Evolutionary conservation across 2,113 vertebrate species (phyloP).

Genomic region (Clupea harengus): DNA sequence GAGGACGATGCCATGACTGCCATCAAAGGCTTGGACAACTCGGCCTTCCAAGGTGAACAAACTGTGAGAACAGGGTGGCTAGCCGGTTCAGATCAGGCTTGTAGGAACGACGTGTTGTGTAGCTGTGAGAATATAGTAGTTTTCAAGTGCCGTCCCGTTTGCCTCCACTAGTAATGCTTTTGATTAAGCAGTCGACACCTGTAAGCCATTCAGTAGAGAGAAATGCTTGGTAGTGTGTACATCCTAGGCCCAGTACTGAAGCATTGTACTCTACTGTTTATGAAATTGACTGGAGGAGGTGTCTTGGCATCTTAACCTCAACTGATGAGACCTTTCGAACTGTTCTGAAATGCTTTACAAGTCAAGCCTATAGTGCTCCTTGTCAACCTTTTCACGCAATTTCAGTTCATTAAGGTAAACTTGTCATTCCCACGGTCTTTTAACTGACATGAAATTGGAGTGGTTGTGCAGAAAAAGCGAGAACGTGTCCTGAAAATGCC

Average conservation of each 20-base stretch:
- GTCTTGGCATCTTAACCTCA: background rate
- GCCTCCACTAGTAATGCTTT: background rate
- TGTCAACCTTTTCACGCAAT: background rate
- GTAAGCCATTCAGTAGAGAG: background rate
- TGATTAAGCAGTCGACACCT: background rate
- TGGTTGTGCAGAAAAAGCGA: conserved; percentile 44
- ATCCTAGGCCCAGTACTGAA: background rate
- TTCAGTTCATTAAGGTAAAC: background rate
- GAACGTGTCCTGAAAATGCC: conserved; percentile 67
- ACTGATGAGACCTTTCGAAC: conserved; percentile 21
- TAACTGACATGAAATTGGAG: conserved; percentile 10
- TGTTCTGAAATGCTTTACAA: background rate
- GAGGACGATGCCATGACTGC: conserved; percentile 90
- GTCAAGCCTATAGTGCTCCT: background rate
- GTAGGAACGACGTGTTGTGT: background rate
- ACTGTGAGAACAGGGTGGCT: conserved; percentile 41
- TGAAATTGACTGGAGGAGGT: background rate
- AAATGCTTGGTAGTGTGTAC: background rate
- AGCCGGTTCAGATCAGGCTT: background rate
- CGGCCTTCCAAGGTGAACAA: conserved; percentile 86
- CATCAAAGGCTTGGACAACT: conserved; percentile 85
- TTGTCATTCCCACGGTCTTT: background rate
- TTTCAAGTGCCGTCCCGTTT: background rate
- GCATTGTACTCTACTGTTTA: background rate
- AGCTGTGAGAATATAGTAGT: background rate